Percentiles rank a stretch among this genome's conserved stretches.
Conservation (phyloP, 2,113 vertebrate species). For the Calidris pygmaea region DNA sequence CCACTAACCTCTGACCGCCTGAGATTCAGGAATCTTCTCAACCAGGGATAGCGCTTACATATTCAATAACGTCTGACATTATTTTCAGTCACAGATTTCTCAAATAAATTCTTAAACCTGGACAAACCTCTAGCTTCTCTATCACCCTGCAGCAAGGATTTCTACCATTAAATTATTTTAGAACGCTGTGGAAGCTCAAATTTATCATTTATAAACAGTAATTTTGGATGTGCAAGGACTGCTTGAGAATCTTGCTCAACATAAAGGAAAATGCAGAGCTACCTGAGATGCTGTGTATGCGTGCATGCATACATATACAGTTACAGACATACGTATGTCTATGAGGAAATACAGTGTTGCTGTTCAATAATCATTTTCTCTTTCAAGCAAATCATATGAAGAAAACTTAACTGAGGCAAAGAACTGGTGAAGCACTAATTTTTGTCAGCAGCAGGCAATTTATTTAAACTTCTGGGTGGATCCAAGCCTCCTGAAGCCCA, state of each 20-base stretch:
- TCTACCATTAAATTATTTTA: background rate
- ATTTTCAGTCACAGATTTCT: background rate
- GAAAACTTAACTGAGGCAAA: constrained; percentile 17
- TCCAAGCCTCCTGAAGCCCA: background rate
- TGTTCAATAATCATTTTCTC: background rate
- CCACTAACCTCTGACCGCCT: background rate
- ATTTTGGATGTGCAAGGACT: background rate
- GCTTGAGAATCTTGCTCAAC: background rate
- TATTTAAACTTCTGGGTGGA: background rate
- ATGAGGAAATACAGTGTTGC: background rate
- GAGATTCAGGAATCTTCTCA: background rate
- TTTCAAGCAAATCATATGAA: background rate
- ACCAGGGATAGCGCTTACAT: background rate
- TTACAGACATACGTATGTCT: background rate
- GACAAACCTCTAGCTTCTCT: background rate
- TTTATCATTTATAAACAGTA: background rate
- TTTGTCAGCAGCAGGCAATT: background rate
- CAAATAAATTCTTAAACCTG: background rate
- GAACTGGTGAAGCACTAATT: background rate
- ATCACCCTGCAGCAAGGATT: background rate
- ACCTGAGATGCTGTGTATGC: background rate
- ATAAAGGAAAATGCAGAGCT: background rate
- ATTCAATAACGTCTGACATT: background rate
- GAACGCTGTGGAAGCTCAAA: background rate
- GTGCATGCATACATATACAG: too few relatives aligned